Evolutionary conservation across 2,113 vertebrate genomes (phyloP).

Genomic region (Xerus inauris): DNA sequence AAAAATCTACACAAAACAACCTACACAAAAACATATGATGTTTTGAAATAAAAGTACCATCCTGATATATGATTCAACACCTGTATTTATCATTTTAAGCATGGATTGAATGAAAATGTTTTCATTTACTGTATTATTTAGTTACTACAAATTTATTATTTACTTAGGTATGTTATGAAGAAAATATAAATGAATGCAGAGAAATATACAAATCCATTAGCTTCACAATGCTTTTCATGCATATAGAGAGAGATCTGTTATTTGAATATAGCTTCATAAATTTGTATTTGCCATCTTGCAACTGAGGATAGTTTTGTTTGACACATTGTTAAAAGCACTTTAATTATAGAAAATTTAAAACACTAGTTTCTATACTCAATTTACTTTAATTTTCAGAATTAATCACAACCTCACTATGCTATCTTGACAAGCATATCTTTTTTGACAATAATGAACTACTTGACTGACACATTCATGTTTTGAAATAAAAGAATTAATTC

Average conservation of each 20-base stretch:
- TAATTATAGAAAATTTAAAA: slow-evolving; percentile 66
- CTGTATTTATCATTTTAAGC: background rate
- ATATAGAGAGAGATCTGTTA: background rate
- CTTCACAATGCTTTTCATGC: background rate
- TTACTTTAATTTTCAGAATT: slow-evolving; percentile 74
- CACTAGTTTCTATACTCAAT: slow-evolving; percentile 63
- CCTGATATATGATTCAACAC: accelerated
- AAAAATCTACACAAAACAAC: background rate
- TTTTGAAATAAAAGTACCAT: background rate
- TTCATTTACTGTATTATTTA: background rate
- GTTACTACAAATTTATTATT: background rate
- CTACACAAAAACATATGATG: background rate
- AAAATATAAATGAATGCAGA: background rate
- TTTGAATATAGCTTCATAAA: slow-evolving; percentile 50
- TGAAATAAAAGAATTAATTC: slow-evolving; percentile 67
- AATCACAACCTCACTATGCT: slow-evolving; percentile 64
- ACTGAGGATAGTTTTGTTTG: slow-evolving; percentile 52
- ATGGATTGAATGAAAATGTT: background rate
- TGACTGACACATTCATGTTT: slow-evolving; percentile 61
- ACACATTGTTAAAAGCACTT: slow-evolving; percentile 66
- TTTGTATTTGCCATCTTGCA: slow-evolving; percentile 64
- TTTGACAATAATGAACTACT: slow-evolving; percentile 32
- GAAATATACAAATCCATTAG: background rate
- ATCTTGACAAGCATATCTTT: slow-evolving; percentile 46
- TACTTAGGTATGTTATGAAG: background rate